Evolutionary conservation across 1,140 invertebrate species (phyloP), one percentile per base, ranked within the genome.

Genomic region (Arion vulgaris): DNA sequence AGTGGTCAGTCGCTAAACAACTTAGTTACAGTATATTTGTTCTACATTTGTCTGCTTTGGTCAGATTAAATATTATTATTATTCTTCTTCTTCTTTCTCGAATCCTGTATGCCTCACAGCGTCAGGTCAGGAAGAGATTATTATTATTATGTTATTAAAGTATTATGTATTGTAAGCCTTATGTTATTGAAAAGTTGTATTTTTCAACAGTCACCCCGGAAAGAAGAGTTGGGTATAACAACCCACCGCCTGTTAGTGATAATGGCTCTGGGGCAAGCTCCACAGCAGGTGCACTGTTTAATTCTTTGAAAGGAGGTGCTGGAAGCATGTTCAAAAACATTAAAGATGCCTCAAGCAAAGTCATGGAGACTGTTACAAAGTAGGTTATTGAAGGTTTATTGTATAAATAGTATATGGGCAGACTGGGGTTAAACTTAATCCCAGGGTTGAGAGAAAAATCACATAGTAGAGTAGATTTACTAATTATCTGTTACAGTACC

Each of bases 331-430:
- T 99, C 66, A 98, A 98, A 87, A 98, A 98, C 91, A 93, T 99
- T 26, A 98, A 98, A 91, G 98, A 99, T 89, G 98, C 97, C 0
- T 98, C 97, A 13, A 96, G 95, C 28, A 98, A 98, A 94, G 96
- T 99, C 26, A 98, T 99, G 95, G 97, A 98, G 90, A 96, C 97
- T 41, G 96, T 99, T 72, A 97, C 98, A 91, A 96, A 97, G 96
- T 96, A 92, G 95, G 76, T 66, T 68, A 39, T 53, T 49, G 26
- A 15, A 45, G 39, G 34, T 39, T 36, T 9, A 26, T 71, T 68
- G 26, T 49, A 11, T 9, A 49, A 11, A 49, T n/a, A n/a, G n/a
- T n/a, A n/a, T n/a, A n/a, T n/a, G n/a, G n/a, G n/a, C n/a, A n/a
- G n/a, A n/a, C n/a, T n/a, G n/a, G n/a, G n/a, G n/a, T n/a, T n/a